Percentiles rank a stretch among this genome's conserved stretches.
phyloP scores from a whole-genome alignment of 2,113 vertebrate species.

The Prunella himalayana region DNA sequence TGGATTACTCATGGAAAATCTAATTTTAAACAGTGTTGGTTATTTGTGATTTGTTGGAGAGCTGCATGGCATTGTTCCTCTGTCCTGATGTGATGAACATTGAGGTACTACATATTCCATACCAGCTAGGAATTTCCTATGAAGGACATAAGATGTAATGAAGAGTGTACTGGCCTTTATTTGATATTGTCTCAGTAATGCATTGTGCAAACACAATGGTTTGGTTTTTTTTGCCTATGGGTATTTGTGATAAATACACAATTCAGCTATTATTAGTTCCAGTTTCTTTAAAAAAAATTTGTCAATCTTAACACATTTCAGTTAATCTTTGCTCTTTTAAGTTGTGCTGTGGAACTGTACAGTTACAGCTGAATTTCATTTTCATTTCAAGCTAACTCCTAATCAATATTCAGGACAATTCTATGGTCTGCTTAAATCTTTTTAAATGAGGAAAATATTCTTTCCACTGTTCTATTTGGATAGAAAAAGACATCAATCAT shows the following conservation, averaged over 20 bases:
- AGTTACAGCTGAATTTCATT: background rate
- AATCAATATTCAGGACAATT: background rate
- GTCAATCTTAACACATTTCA: background rate
- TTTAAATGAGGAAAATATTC: background rate
- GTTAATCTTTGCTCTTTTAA: background rate
- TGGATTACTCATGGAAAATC: slow-evolving; percentile 41
- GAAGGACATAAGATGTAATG: background rate
- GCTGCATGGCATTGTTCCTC: background rate
- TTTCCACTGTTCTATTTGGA: slow-evolving; percentile 5
- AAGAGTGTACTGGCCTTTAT: background rate
- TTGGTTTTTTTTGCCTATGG: background rate
- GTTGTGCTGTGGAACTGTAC: background rate
- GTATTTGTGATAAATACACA: background rate
- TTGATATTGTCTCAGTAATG: background rate
- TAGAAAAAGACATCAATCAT: background rate
- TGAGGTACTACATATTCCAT: background rate
- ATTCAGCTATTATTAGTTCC: background rate
- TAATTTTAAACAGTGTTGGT: slow-evolving; percentile 40
- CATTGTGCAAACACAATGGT: background rate
- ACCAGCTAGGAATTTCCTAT: background rate
- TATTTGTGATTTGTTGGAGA: background rate
- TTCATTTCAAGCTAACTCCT: background rate
- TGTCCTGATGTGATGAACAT: background rate
- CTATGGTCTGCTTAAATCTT: background rate
- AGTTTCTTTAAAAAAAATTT: background rate